A percentile compares a stretch with the other conserved stretches of the same genome.
phyloP scores from a whole-genome alignment of 2,113 vertebrate species.

The Eupsittula cactorum region DNA sequence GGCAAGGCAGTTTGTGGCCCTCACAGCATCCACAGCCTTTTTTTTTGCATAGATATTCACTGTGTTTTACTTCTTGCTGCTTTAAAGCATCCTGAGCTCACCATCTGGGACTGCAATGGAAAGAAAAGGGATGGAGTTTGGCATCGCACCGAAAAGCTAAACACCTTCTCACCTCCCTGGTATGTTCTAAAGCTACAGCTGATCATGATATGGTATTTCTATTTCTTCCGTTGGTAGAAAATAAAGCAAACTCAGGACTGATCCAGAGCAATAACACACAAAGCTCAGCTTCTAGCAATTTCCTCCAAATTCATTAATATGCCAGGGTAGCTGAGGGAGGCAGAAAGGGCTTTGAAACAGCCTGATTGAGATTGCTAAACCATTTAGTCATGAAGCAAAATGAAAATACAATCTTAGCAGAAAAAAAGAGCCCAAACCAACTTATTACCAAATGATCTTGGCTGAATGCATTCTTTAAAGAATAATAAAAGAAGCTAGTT shows the following conservation, averaged over 20 bases:
- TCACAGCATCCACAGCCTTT: not conserved
- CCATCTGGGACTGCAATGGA: not conserved
- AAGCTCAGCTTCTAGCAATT: slow-evolving; percentile 64
- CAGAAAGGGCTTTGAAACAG: slow-evolving; percentile 35
- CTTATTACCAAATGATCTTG: not conserved
- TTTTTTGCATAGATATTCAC: not conserved
- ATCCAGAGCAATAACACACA: slow-evolving; percentile 59
- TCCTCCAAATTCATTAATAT: slow-evolving; percentile 42
- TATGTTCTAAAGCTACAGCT: slow-evolving; percentile 49
- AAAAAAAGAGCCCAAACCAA: not conserved
- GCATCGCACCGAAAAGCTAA: not conserved
- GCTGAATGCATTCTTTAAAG: not conserved
- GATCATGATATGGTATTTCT: slow-evolving; percentile 65
- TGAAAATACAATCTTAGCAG: slow-evolving; percentile 32
- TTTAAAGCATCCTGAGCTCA: not conserved
- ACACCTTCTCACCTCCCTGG: slow-evolving; percentile 39
- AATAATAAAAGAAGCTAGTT: not conserved
- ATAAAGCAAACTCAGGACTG: slow-evolving; percentile 67
- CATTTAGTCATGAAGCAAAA: slow-evolving; percentile 52
- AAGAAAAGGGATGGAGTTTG: not conserved
- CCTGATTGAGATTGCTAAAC: slow-evolving; percentile 47
- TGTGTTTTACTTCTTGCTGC: not conserved
- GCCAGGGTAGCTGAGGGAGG: slow-evolving; percentile 70
- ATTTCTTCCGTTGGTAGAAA: slow-evolving; percentile 75
- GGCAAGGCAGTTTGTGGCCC: not conserved